Evolutionary conservation across 2,888 invertebrate genomes (phyloP), one percentile per base, ranked within the genome.

Genomic region (Drosophila multiciliata): DNA sequence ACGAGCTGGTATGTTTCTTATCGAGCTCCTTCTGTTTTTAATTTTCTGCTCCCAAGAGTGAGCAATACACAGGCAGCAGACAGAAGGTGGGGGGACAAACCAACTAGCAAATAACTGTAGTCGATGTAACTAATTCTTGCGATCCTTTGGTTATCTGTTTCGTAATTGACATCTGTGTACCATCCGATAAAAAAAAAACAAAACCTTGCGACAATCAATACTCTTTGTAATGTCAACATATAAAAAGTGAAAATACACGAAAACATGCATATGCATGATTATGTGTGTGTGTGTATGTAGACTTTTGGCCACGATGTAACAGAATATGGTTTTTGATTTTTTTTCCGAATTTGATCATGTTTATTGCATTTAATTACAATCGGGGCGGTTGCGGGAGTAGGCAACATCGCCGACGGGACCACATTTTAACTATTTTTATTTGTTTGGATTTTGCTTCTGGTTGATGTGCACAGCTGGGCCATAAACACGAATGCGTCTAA

Each of bases 1-100:
- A 93, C 75, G 89, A 90, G 62, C 83, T 89, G 90, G 93, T 93
- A 84, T 91, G 91, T 91, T 11, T 12, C 32, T 35, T 45, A 58
- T 58, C 35, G n/a, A 8, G 2, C 60, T 60, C 33, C 23, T 40
- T 11, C 15, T 15, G 32, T 23, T 12, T 20, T 15, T 15, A 23
- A 33, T 33, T 20, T 20, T 20, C 33, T 20, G 3, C 15, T 33
- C 20, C 8, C 5, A 17, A 49, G 15, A 15, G 23, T 23, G 45
- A 23, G 15, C 9, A 33, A 52, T 8, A 12, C n/a, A 26, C 7
- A 35, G 36, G 12, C n/a, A 7, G 9, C 1, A 26, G 1, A 23
- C 23, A 1, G 23, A 23, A 23, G 23, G 23, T 23, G 23, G 23
- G 20, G 0, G 7, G 1, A 4, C 1, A 23, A 45, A 45, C 15